Evolutionary conservation across 2,888 invertebrate species (phyloP), one percentile per base, ranked within the genome.

Genomic region (Mythimna vitellina): DNA sequence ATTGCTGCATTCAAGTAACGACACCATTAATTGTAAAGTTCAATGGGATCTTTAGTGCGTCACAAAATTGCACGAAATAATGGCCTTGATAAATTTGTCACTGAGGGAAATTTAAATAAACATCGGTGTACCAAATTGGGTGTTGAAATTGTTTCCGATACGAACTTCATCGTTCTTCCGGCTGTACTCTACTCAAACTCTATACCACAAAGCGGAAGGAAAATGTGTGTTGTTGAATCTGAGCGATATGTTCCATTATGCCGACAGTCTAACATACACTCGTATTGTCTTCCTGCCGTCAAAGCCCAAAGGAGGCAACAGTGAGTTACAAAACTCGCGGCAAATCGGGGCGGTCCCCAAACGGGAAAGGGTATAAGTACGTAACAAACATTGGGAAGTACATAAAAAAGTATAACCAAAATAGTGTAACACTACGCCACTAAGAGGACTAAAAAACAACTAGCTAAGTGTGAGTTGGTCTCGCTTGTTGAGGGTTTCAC

Each of bases 1-100:
- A 91, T 89, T 89, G 87, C 89, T 88, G 89, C 88, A 87, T 88
- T 89, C 86, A 84, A 85, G 86, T 90, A 89, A 91, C 86, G 90
- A 88, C 84, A 89, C 88, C 86, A 89, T 91, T 90, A 89, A 90
- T 91, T 82, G 79, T 82, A 73, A 85, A 87, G 87, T 89, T 88
- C 88, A 88, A 89, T 87, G 85, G 85, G 79, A 86, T 77, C 72
- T 74, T 81, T 72, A 86, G 70, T 78, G 71, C 64, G 80, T 78
- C 76, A 76, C 77, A 77, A 85, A 80, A 73, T 83, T 76, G 64
- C 60, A 77, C 29, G 67, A 75, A 73, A 71, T 85, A 73, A 78
- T 78, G 68, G 70, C 22, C 29, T 49, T 53, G 54, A 70, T 73
- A 69, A 70, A 70, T 60, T 60, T 60, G 20, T 70, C 32, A 67